Evolutionary conservation across 1,140 invertebrate species (phyloP), one percentile per base, ranked within the genome.

Genomic region (Drosophila ogumai): DNA sequence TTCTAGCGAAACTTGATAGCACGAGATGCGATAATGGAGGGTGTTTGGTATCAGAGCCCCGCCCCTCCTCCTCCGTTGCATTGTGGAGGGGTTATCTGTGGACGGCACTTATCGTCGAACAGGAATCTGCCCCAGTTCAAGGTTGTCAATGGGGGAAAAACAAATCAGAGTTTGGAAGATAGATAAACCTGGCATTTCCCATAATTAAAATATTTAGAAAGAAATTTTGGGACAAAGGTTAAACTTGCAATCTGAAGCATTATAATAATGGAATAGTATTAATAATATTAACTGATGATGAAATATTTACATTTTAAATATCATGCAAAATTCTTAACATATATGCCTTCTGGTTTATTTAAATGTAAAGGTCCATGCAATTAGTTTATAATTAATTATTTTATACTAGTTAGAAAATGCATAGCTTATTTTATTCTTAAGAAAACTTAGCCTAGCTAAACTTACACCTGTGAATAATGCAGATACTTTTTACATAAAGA

Each of bases 401-500:
- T 9, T 32, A 32, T 32, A 32, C 9, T 9, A 32, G 7, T 32
- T 8, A 9, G 3, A 32, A 9, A 32, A 32, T 32, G 9, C 8
- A 32, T 32, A 1, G 1, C 31, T 32, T 7, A 32, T 32, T 32
- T 10, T 9, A 0, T 32, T 32, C 7, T 32, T 32, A 32, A 32
- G 8, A 0, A 32, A 32, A 9, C 32, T 32, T 9, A 32, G 9
- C 32, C 0, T 28, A 28, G 25, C 25, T 28, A 28, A 28, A 6
- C 25, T 22, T 22, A 22, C 19, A 22, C 19, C 19, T n/a, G n/a
- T 76, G 74, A 76, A 76, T 76, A 76, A 76, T 76, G 72, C 72
- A 67, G 36, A 54, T 36, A 54, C 50, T 54, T 36, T 22, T 54
- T 36, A n/a, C 5, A 46, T 38, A 22, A 38, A 31, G 36, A 34